Percentiles rank a stretch among this genome's conserved stretches.
Evolutionary conservation across 1,140 invertebrate species (phyloP).

Genomic region (Metaphire vulgaris): DNA sequence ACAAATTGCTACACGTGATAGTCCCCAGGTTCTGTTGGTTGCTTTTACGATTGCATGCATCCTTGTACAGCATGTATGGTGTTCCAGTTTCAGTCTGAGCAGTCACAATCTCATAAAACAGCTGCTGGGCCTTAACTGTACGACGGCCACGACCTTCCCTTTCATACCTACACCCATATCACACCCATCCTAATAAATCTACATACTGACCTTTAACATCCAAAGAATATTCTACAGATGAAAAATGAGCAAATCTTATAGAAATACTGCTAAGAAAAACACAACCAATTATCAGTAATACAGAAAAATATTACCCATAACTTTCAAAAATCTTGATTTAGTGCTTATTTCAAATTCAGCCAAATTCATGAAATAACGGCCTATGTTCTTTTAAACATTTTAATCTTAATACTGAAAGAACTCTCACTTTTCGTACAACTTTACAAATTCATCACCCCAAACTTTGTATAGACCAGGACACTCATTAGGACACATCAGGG

Average conservation of each 20-base stretch:
- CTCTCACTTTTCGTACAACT: conserved; percentile 68
- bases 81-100: conserved; percentile 97
- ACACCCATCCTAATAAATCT: conserved; percentile 27
- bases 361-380: too few relatives aligned
- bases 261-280: too few relatives aligned
- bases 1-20: conserved; percentile 96
- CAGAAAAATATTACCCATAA: neutral
- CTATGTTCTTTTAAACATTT: too few relatives aligned
- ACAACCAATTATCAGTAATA: neutral
- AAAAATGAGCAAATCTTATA: too few relatives aligned
- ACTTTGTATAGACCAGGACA: conserved; percentile 81
- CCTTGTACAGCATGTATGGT: conserved; percentile 96
- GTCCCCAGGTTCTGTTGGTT: conserved; percentile 99
- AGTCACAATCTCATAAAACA: conserved; percentile 92
- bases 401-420: too few relatives aligned
- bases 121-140: conserved; percentile 73
- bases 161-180: conserved; percentile 85
- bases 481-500: conserved; percentile 92
- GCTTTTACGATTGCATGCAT: conserved; percentile 92
- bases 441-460: conserved; percentile 92
- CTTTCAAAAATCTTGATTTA: neutral
- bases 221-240: too few relatives aligned
- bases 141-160: conserved; percentile 66
- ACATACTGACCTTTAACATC: neutral
- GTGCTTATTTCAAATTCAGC: neutral